Conservation (phyloP, 2,797 vertebrate species). For the Neostethus bicornis region DNA sequence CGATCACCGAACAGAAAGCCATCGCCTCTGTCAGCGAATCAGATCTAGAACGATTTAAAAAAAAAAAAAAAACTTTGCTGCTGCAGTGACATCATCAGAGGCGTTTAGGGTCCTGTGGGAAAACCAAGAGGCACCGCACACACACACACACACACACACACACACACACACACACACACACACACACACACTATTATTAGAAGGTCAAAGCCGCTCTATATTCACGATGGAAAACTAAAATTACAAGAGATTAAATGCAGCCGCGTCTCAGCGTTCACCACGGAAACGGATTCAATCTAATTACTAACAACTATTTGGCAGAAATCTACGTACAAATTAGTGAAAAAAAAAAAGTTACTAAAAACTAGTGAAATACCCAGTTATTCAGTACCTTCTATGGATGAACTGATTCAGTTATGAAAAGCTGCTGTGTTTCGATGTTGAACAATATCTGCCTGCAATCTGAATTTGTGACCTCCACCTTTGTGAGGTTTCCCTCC, state of each 20-base stretch:
- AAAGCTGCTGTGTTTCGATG: no score
- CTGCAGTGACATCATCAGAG: constrained; percentile 3
- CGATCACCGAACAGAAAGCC: background rate
- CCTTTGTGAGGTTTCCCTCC: no score
- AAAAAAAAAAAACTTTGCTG: background rate
- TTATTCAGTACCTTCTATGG: no score
- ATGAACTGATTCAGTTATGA: no score
- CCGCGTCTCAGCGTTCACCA: constrained; percentile 3
- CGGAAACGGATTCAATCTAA: no score
- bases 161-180: background rate
- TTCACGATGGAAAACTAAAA: constrained; percentile 25
- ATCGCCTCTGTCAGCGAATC: no score
- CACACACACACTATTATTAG: background rate
- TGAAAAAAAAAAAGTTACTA: no score
- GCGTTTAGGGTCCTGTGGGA: constrained; percentile 13
- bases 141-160: background rate
- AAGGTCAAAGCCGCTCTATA: constrained; percentile 34
- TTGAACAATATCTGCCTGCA: no score
- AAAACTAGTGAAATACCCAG: no score
- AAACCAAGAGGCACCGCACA: constrained; percentile 10
- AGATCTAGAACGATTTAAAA: background rate
- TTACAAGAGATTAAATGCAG: constrained; percentile 22
- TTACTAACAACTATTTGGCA: no score
- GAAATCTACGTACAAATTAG: no score
- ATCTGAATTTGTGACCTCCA: no score